Base-by-base conservation (phyloP, 2,113 vertebrate genomes). In the Mormoops blainvillei region DNA sequence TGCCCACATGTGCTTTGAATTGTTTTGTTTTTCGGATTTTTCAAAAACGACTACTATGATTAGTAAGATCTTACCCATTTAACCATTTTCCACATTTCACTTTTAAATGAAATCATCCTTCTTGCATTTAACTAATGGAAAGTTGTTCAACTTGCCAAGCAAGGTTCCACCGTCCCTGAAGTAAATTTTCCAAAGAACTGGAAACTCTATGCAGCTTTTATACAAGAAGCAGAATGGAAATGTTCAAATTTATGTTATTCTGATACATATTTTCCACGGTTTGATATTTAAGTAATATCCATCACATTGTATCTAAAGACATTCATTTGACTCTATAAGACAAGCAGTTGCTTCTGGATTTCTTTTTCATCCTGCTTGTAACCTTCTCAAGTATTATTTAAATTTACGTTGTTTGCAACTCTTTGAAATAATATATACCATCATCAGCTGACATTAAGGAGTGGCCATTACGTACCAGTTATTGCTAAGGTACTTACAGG, bases 71-170 rank as follows among this genome's bases (percentile, higher is more conserved):
- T 95, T 97, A 83, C 91, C 93, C 82, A 33, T 94, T 97, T 90
- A 93, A 87, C 97, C 97, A 93, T 96, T 98, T 98, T 98, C 98
- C 97, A 96, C 97, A 96, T 98, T 98, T 98, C 91, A 80, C 96
- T 96, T 98, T 98, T 43, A 96, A 94, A 96, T 98, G 97, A 98
- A 98, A 97, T 98, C 98, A 97, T 97, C 97, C 97, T 80, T 97
- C 94, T 95, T 93, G 95, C 94, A 97, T 97, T 98, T 96, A 98
- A 98, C 96, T 96, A 97, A 98, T 98, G 98, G 98, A 98, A 99
- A 98, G 83, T 98, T 96, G 81, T 45, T 97, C 96, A 78, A 14
- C 56, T 96, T 98, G 98, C 98, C 98, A 98, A 98, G 97, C 96
- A 56, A 96, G 96, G 97, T 97, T 98, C 96, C 95, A 91, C 97